phyloP scores from a whole-genome alignment of 2,113 vertebrate species.

The Gavia stellata region DNA sequence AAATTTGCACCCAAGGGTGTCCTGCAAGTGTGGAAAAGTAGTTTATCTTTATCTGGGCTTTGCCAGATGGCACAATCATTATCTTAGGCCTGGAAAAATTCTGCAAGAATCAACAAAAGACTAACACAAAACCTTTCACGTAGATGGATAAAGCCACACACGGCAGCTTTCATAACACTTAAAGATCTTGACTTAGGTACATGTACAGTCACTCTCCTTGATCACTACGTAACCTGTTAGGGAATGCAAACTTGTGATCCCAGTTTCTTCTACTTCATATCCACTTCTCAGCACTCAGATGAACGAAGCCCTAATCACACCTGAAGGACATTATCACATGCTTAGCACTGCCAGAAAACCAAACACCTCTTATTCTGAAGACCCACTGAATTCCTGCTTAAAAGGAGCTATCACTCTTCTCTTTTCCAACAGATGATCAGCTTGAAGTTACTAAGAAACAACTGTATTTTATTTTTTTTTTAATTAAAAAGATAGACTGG shows the following conservation, averaged over 20 bases:
- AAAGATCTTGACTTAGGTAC: neutral
- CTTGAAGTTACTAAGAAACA: neutral
- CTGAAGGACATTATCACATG: neutral
- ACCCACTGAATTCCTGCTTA: neutral
- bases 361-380: neutral
- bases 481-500: neutral
- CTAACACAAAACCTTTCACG: neutral
- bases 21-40: neutral
- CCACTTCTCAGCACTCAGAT: neutral
- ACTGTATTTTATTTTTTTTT: neutral
- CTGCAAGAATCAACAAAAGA: neutral
- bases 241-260: neutral
- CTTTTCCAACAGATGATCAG: neutral
- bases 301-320: neutral
- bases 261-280: neutral
- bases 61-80: neutral
- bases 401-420: neutral
- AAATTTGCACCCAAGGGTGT: neutral
- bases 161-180: neutral
- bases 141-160: neutral
- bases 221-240: neutral
- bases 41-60: too few relatives aligned
- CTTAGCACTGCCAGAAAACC: neutral
- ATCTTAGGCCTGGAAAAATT: neutral
- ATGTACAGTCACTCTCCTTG: neutral